Percentiles rank a stretch among this genome's conserved stretches.
These are phyloP conservation scores for Furcula furcula DNA, from an alignment of 2,888 invertebrate genomes.

Conservation along the genomic window DNA sequence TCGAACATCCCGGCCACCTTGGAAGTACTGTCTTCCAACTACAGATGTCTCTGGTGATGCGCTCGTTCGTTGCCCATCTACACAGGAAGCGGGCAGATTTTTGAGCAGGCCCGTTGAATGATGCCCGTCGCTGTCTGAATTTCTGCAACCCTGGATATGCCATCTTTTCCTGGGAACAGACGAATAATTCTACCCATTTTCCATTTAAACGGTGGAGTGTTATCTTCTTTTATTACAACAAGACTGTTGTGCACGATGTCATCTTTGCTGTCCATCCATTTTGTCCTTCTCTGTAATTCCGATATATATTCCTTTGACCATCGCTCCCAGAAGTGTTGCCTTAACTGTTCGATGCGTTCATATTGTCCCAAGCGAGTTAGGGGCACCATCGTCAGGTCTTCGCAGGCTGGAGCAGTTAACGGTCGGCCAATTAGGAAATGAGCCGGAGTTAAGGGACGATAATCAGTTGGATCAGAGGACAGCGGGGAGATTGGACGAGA, in stretches of 20 bases:
- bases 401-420: slow-evolving; percentile 1
- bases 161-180: background rate
- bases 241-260: background rate
- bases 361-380: background rate
- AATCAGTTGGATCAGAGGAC: slow-evolving; percentile 1
- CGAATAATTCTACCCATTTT: background rate
- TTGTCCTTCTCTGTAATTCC: slow-evolving; percentile 1
- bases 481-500: slow-evolving; percentile 1
- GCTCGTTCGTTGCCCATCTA: too few species aligned
- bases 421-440: slow-evolving; percentile 1
- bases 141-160: background rate
- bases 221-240: background rate
- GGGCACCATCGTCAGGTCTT: background rate
- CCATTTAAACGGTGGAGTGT: background rate
- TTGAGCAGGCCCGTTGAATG: background rate
- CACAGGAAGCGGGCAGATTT: background rate
- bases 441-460: background rate
- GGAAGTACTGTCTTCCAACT: too few species aligned
- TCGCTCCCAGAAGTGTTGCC: slow-evolving; percentile 2
- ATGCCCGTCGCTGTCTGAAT: background rate
- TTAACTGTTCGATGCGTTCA: slow-evolving; percentile 1
- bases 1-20: too few species aligned
- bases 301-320: slow-evolving; percentile 6
- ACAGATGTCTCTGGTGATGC: too few species aligned
- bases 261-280: slow-evolving; percentile 1